Evolutionary conservation across 2,797 vertebrate genomes (phyloP).

Genomic region (Tamandua tetradactyla): DNA sequence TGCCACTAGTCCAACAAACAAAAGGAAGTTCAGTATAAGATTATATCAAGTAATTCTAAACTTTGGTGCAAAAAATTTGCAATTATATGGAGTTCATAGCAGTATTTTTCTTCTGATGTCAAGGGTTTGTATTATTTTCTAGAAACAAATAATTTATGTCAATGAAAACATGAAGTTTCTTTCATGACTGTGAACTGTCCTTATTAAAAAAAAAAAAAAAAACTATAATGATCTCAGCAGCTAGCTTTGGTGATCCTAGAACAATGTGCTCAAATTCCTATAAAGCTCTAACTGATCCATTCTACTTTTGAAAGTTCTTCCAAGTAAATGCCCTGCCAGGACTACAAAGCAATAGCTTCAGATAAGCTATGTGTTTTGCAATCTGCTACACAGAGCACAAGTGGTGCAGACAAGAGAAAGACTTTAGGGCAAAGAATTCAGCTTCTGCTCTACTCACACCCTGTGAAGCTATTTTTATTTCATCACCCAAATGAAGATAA

Average conservation of each 20-base stretch:
- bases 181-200: conserved; percentile 5
- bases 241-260: neutral
- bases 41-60: neutral
- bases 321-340: neutral
- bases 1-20: neutral
- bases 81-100: neutral
- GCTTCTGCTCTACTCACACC: neutral
- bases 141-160: conserved; percentile 27
- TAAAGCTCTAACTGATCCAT: neutral
- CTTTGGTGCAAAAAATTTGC: neutral
- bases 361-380: neutral
- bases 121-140: neutral
- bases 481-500: neutral
- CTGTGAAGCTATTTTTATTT: neutral
- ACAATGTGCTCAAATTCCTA: neutral
- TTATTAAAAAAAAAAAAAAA: conserved; percentile 36
- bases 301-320: neutral
- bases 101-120: neutral
- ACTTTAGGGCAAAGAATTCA: neutral
- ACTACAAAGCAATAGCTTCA: neutral
- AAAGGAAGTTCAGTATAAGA: neutral
- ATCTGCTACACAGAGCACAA: neutral
- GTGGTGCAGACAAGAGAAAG: neutral
- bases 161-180: conserved; percentile 23
- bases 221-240: conserved; percentile 41